Percentiles rank a stretch among this genome's conserved stretches.
Conservation (phyloP, 2,113 vertebrate genomes). For the Bubo scandiacus region DNA sequence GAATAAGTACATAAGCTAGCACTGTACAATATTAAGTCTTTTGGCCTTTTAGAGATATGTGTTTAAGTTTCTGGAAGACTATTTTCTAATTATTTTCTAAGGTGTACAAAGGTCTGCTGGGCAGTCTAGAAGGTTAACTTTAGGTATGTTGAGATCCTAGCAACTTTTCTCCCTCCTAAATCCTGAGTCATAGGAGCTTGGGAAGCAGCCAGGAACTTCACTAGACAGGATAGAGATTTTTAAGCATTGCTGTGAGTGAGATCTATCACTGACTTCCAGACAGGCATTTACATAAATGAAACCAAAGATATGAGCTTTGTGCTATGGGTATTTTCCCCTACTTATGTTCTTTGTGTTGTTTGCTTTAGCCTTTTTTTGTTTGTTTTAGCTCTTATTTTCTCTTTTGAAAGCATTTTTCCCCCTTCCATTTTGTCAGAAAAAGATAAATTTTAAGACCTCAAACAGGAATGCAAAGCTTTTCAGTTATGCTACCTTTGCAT, state of each 20-base stretch:
- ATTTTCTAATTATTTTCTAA: not conserved
- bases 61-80: not conserved
- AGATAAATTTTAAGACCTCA: not conserved
- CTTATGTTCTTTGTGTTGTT: not conserved
- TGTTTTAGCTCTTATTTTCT: constrained; percentile 3
- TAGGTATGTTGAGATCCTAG: not conserved
- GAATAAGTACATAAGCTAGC: not conserved
- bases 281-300: not conserved
- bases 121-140: not conserved
- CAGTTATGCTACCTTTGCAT: not conserved
- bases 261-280: not conserved
- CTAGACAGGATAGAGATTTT: not conserved
- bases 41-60: not conserved
- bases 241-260: not conserved
- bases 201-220: not conserved
- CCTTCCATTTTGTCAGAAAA: not conserved
- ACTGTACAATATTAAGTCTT: not conserved
- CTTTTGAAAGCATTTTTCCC: not conserved
- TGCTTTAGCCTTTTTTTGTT: not conserved
- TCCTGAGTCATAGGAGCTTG: not conserved
- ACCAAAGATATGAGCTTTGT: not conserved
- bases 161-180: not conserved
- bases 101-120: not conserved
- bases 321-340: not conserved
- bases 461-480: not conserved